Evolutionary conservation across 2,888 invertebrate species (phyloP), one percentile per base, ranked within the genome.

Genomic region (Sphaerophoria taeniata): DNA sequence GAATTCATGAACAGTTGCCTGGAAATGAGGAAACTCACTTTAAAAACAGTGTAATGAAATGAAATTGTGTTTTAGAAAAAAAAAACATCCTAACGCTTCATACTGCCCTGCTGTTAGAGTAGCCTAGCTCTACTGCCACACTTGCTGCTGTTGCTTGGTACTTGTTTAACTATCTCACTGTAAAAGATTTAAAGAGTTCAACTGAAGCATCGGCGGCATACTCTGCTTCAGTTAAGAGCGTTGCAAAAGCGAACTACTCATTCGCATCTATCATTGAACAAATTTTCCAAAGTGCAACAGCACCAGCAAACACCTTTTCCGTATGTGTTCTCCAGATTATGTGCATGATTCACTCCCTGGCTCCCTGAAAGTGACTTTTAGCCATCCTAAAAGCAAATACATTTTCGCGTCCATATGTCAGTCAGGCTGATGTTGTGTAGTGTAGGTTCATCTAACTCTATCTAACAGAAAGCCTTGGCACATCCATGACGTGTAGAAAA

Each of bases 231-330:
- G 80, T 55, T 61, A 36, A 65, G 24, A 83, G 79, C 78, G 79
- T 76, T 84, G 43, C 78, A 63, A 80, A n/a, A n/a, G n/a, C n/a
- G n/a, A n/a, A 72, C 67, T 72, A 80, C 84, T 80, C 71, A 56
- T 63, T 73, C 70, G 76, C 70, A 81, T 81, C 81, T 85, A 85
- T 77, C 85, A 77, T 81, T 49, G 43, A 60, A 60, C 75, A 77
- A 81, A 76, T 53, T 85, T 85, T 77, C 76, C 76, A 77, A 81
- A 85, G 81, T 85, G 85, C 85, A 77, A 12, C 72, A 83, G 53
- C 56, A 80, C 3, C 39, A 39, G 3, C 36, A 71, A 60, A 43
- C 75, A 80, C 67, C 72, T 65, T 45, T 43, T 43, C 24, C 24
- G 39, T 53, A 43, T 65, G 49, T 79, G 71, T 80, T 63, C 53